Evolutionary conservation across 2,888 invertebrate species (phyloP), one percentile per base, ranked within the genome.

Genomic region (Resseliella maxima): DNA sequence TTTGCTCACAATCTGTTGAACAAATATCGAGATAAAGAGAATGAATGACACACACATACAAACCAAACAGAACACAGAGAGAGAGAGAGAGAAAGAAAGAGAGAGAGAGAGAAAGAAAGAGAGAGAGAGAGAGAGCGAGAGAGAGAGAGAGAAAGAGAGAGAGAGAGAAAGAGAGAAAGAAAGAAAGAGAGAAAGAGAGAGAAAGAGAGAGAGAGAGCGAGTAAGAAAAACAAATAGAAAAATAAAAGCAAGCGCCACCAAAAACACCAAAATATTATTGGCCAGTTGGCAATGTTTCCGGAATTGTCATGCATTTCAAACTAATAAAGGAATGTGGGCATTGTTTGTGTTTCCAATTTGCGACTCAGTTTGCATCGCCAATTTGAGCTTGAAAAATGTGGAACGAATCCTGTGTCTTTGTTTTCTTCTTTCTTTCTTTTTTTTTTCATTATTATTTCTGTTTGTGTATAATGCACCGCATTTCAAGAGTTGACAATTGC

Each of bases 211-310:
- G n/a, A n/a, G n/a, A n/a, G n/a, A n/a, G n/a, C n/a, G n/a, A n/a
- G n/a, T n/a, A n/a, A n/a, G n/a, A n/a, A n/a, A 12, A 41, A 41
- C 5, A 41, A 41, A 41, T 41, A 41, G 41, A 41, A 41, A 41
- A 5, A 8, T 12, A 41, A 41, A 41, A 41, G 6, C 41, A 12
- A 12, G 41, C 41, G 21, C 50, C 59, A 3, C n/a, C 24, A 27
- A 2, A 27, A 27, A 5, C 6, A 72, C 27, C 72, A 72, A 72
- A 72, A 72, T 72, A 72, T 72, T 35, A 72, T 72, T 72, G 72
- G 72, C 31, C 72, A 72, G 72, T 72, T 72, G 72, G 72, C 72
- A 72, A 18, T 18, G 31, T 72, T 72, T 72, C 31, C 72, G 72
- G 72, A 10, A 31, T 72, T 72, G 31, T 72, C 72, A 31, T 72